Percentiles rank a stretch among this genome's conserved stretches.
phyloP scores from a whole-genome alignment of 2,113 vertebrate genomes.

The Platysteira castanea region DNA sequence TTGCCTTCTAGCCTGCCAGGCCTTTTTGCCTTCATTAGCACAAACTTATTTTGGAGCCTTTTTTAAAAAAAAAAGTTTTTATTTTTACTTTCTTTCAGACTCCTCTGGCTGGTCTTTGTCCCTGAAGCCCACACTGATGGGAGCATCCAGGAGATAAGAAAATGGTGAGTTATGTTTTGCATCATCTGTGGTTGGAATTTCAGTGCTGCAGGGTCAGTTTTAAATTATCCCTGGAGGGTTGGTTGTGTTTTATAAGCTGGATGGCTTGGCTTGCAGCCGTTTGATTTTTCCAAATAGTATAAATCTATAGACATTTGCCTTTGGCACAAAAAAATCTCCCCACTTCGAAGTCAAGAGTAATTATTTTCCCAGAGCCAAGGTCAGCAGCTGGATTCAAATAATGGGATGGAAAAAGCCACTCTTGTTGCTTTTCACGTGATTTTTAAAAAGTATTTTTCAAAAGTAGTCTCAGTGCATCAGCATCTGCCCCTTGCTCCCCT shows the following conservation, averaged over 20 bases:
- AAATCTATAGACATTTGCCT: conserved; percentile 59
- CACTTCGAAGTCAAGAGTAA: conserved; percentile 38
- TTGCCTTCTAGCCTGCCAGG: conserved; percentile 41
- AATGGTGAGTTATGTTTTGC: neutral
- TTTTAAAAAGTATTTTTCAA: neutral
- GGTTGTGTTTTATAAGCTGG: conserved; percentile 49
- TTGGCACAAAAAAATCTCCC: conserved; percentile 18
- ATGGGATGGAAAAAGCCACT: conserved; percentile 1
- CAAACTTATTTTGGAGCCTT: neutral
- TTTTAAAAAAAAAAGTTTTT: neutral
- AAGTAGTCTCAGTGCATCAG: neutral
- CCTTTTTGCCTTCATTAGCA: conserved; percentile 15
- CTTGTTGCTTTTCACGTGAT: conserved; percentile 1
- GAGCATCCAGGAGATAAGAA: conserved; percentile 40
- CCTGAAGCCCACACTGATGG: neutral
- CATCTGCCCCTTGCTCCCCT: neutral
- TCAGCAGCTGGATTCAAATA: conserved; percentile 56
- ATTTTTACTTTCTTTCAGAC: neutral
- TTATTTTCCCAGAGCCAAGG: conserved; percentile 62
- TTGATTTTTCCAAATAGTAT: conserved; percentile 54
- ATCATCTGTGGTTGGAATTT: conserved; percentile 24
- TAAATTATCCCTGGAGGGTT: conserved; percentile 39
- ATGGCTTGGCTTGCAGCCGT: conserved; percentile 25
- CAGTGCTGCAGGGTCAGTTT: conserved; percentile 34
- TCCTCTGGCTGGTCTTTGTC: neutral